Evolutionary conservation across 2,888 invertebrate genomes (phyloP).

Genomic region (Conchocele bisecta): DNA sequence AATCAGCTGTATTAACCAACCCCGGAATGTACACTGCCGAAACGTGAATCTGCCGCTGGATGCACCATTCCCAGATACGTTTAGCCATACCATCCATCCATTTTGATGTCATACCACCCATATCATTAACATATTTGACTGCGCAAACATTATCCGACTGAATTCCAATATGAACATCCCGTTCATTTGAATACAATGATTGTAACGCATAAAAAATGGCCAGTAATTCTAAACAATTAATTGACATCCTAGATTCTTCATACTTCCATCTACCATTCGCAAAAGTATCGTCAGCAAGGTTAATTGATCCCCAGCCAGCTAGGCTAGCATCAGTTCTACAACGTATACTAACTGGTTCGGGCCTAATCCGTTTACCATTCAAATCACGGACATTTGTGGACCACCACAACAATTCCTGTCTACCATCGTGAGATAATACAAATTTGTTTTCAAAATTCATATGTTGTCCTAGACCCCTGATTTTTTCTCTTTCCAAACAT

Average conservation of each 20-base stretch:
- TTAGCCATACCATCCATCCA: conserved; percentile 1
- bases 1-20: conserved; percentile 22
- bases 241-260: conserved; percentile 12
- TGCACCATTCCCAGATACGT: conserved; percentile 11
- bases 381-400: not conserved
- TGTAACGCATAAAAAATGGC: conserved; percentile 29
- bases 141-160: conserved; percentile 36
- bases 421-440: not conserved
- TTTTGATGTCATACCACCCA: conserved; percentile 32
- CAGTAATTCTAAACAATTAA: conserved; percentile 36
- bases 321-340: not conserved
- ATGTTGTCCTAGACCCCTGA: no score
- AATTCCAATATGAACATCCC: conserved; percentile 21
- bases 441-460: no score
- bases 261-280: conserved; percentile 24
- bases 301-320: no score
- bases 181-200: conserved; percentile 11
- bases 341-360: not conserved
- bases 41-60: conserved; percentile 18
- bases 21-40: conserved; percentile 28
- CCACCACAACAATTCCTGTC: not conserved
- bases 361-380: not conserved
- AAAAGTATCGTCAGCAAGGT: not conserved
- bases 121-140: conserved; percentile 34
- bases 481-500: no score